Percentiles rank a stretch among this genome's conserved stretches.
These are phyloP conservation scores for Oithona nana DNA, from an alignment of 2,888 invertebrate species.

Conservation along the genomic window DNA sequence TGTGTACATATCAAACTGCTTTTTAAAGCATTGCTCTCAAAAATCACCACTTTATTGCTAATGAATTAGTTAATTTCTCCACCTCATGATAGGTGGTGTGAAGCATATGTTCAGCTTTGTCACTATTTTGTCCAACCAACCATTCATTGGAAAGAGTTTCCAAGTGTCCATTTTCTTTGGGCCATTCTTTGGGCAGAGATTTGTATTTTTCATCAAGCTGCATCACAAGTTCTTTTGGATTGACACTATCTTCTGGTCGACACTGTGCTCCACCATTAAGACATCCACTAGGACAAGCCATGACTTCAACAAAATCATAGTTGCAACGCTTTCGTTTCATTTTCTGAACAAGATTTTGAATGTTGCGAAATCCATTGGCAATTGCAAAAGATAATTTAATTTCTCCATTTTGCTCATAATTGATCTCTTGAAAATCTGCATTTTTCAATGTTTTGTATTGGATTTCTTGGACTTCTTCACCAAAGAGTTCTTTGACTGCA, in stretches of 20 bases:
- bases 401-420: not conserved
- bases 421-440: not conserved
- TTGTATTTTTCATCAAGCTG: constrained; percentile 49
- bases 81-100: constrained; percentile 75
- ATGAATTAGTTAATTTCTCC: constrained; percentile 59
- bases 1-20: too few species aligned
- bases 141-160: constrained; percentile 46
- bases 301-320: constrained; percentile 92
- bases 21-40: too few species aligned
- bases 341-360: constrained; percentile 92
- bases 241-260: constrained; percentile 34
- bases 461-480: constrained; percentile 30
- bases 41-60: constrained; percentile 84
- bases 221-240: constrained; percentile 43
- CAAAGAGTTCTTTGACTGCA: constrained; percentile 57
- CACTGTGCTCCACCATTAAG: constrained; percentile 92
- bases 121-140: constrained; percentile 49
- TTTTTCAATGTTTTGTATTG: constrained; percentile 50
- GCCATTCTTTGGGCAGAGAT: constrained; percentile 38
- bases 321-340: constrained; percentile 68
- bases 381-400: constrained; percentile 58
- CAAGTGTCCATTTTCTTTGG: constrained; percentile 38
- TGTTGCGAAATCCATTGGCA: constrained; percentile 90
- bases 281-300: constrained; percentile 97
- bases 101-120: constrained; percentile 42